Conservation (phyloP, 2,888 invertebrate genomes). For the Ormyrus thymus region DNA sequence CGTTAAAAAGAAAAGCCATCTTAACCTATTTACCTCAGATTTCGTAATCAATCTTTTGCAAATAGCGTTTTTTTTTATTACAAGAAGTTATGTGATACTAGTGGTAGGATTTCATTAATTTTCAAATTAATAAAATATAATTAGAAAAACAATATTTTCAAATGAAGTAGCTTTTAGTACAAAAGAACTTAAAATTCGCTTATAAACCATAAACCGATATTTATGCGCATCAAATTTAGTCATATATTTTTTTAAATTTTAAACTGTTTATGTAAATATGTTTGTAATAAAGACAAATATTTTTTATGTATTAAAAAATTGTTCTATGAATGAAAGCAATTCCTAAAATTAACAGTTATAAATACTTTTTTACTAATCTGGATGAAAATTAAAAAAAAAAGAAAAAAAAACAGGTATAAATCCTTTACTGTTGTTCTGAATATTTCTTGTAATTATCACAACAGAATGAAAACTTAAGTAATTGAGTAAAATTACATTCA, state of each 20-base stretch:
- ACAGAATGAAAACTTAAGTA: no score
- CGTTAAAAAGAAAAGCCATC: conserved; percentile 11
- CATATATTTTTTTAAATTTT: conserved; percentile 13
- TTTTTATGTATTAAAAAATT: conserved; percentile 39
- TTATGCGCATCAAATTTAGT: conserved; percentile 10
- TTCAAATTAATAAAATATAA: neutral
- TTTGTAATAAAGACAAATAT: conserved; percentile 44
- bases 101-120: conserved; percentile 21
- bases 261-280: conserved; percentile 34
- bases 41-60: conserved; percentile 18
- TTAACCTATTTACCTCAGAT: conserved; percentile 21
- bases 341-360: neutral
- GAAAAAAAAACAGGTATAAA: no score
- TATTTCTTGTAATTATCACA: no score
- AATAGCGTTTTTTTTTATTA: conserved; percentile 13
- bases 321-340: conserved; percentile 39
- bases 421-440: no score
- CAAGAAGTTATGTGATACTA: conserved; percentile 37
- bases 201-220: neutral
- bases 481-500: no score
- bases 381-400: no score
- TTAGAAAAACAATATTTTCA: conserved; percentile 4
- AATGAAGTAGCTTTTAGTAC: conserved; percentile 9
- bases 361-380: no score
- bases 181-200: conserved; percentile 17